Percentiles rank a stretch among this genome's conserved stretches.
phyloP scores from a whole-genome alignment of 2,113 vertebrate species.

The Struthidea cinerea region DNA sequence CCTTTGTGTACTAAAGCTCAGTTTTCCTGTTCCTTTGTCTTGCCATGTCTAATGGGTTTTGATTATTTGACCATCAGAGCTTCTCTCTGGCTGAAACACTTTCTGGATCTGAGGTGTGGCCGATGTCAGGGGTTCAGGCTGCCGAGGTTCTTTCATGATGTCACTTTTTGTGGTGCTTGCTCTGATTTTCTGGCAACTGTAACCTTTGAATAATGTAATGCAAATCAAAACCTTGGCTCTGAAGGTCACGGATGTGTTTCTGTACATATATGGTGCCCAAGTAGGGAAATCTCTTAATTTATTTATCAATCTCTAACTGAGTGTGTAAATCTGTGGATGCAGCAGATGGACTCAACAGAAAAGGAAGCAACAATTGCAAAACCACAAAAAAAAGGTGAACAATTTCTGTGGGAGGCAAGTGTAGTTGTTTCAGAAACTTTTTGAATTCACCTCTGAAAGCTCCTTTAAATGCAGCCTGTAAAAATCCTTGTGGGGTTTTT shows the following conservation, averaged over 20 bases:
- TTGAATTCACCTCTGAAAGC: background rate
- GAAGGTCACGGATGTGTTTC: background rate
- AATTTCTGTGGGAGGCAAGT: background rate
- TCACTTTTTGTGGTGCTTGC: background rate
- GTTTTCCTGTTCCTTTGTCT: background rate
- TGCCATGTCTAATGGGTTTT: background rate
- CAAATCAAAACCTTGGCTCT: background rate
- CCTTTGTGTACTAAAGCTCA: background rate
- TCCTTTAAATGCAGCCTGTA: background rate
- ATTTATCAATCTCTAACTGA: background rate
- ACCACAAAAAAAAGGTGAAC: background rate
- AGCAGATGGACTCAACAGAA: background rate
- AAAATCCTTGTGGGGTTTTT: background rate
- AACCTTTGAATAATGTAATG: background rate
- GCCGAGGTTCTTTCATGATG: background rate
- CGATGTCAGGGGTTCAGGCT: background rate
- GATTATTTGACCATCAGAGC: background rate
- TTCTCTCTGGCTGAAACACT: background rate
- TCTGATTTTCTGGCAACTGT: background rate
- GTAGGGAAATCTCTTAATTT: background rate
- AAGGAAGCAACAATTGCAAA: background rate
- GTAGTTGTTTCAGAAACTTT: background rate
- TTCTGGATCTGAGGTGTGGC: background rate
- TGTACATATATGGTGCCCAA: rapidly evolving
- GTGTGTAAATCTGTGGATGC: background rate